Percentiles rank a stretch among this genome's conserved stretches.
phyloP scores from a whole-genome alignment of 2,113 vertebrate species.

The Leiothrix lutea region DNA sequence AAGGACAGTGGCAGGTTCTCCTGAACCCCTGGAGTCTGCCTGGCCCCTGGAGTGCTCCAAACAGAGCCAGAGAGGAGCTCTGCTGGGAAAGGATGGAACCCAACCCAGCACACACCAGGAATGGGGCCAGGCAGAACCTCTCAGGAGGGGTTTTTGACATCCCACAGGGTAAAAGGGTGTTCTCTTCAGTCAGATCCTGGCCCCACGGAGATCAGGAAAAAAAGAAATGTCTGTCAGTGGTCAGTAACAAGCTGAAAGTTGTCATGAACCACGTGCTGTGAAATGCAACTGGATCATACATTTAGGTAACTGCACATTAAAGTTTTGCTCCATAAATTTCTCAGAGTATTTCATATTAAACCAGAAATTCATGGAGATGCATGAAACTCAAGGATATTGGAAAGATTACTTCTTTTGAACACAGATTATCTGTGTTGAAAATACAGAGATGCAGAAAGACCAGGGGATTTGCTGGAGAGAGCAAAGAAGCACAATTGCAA shows the following conservation, averaged over 20 bases:
- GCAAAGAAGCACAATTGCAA: background rate
- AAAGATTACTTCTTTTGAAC: background rate
- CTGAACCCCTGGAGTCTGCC: background rate
- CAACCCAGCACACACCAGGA: accelerated
- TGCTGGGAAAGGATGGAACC: background rate
- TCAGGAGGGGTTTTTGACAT: background rate
- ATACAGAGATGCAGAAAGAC: background rate
- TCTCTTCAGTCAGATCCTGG: background rate
- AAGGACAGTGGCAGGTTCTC: background rate
- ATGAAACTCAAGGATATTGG: background rate
- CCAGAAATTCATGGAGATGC: background rate
- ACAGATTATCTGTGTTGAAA: accelerated
- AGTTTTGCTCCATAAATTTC: background rate
- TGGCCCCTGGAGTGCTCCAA: accelerated
- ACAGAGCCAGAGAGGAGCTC: background rate
- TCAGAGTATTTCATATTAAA: background rate
- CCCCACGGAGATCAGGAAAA: background rate
- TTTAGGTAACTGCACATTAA: background rate
- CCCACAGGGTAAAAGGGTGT: background rate
- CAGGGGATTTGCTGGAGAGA: background rate
- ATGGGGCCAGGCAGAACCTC: background rate
- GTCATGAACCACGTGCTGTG: background rate
- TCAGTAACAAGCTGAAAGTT: background rate
- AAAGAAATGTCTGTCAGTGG: background rate
- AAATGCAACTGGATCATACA: background rate